Percentiles rank a stretch among this genome's conserved stretches.
Evolutionary conservation across 2,113 vertebrate genomes (phyloP).

Genomic region (Ginglymostoma cirratum): DNA sequence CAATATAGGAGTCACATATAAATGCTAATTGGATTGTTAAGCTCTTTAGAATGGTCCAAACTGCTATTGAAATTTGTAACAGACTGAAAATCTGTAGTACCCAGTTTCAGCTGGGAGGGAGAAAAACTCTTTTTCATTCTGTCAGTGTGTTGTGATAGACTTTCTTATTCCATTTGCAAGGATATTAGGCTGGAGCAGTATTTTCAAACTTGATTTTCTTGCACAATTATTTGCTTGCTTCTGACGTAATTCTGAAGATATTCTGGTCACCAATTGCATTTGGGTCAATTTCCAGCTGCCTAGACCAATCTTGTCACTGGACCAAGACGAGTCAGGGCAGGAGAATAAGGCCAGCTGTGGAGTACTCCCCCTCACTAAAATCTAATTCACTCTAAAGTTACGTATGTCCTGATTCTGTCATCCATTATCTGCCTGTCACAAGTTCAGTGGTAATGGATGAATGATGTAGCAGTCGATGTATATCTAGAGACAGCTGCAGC

Average conservation of each 20-base stretch:
- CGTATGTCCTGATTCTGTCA: too few relatives aligned
- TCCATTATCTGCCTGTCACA: neutral
- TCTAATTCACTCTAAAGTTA: neutral
- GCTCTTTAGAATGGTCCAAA: neutral
- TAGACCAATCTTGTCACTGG: neutral
- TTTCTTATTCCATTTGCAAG: neutral
- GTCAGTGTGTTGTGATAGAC: too few relatives aligned
- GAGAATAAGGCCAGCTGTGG: neutral
- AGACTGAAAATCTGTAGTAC: neutral
- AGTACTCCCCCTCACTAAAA: neutral
- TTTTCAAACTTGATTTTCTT: neutral
- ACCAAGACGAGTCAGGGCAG: neutral
- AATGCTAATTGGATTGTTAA: slow-evolving; percentile 5
- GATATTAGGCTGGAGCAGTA: neutral
- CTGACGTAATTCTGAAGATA: neutral
- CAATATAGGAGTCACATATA: neutral
- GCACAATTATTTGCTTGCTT: neutral
- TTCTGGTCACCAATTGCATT: neutral
- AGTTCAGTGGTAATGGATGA: neutral
- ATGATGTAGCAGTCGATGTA: neutral
- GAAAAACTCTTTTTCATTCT: neutral
- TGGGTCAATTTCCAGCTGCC: neutral
- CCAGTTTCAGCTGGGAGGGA: neutral
- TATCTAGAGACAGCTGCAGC: neutral
- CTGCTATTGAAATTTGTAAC: neutral